Conservation (phyloP, 2,888 invertebrate species). For the Busseola fusca region DNA sequence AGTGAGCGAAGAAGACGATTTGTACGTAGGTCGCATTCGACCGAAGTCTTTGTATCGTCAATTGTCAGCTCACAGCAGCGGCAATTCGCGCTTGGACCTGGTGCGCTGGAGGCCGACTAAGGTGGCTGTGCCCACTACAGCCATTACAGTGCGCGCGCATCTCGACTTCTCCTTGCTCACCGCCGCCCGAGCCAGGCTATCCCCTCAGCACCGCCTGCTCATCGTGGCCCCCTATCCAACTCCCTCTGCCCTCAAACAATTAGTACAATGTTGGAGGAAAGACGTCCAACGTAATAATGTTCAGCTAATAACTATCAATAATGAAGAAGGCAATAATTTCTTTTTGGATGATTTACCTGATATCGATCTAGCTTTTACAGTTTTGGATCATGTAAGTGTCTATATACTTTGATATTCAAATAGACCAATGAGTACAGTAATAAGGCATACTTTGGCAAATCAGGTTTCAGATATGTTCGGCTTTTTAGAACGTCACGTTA, state of each 20-base stretch:
- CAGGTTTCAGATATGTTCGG: neutral
- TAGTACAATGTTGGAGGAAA: conserved; percentile 67
- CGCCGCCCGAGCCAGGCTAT: conserved; percentile 32
- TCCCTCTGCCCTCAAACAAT: conserved; percentile 48
- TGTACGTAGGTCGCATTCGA: conserved; percentile 28
- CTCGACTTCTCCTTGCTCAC: conserved; percentile 35
- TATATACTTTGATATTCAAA: neutral
- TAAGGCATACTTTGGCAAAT: neutral
- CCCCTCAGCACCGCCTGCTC: conserved; percentile 41
- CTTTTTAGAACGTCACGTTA: neutral
- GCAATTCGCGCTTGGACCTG: conserved; percentile 38
- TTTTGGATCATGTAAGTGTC: conserved; percentile 67
- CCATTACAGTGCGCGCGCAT: conserved; percentile 45
- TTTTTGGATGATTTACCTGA: conserved; percentile 67
- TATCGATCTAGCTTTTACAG: conserved; percentile 67
- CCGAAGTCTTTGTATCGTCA: conserved; percentile 38
- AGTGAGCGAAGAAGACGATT: conserved; percentile 53
- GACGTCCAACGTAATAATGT: conserved; percentile 65
- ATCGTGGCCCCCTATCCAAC: conserved; percentile 48
- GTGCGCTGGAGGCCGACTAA: conserved; percentile 51
- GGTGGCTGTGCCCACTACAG: conserved; percentile 33
- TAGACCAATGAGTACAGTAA: neutral
- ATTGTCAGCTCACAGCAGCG: conserved; percentile 38
- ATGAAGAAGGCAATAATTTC: conserved; percentile 63
- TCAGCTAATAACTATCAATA: conserved; percentile 67